Evolutionary conservation across 2,113 vertebrate species (phyloP).

Genomic region (Syrrhaptes paradoxus): DNA sequence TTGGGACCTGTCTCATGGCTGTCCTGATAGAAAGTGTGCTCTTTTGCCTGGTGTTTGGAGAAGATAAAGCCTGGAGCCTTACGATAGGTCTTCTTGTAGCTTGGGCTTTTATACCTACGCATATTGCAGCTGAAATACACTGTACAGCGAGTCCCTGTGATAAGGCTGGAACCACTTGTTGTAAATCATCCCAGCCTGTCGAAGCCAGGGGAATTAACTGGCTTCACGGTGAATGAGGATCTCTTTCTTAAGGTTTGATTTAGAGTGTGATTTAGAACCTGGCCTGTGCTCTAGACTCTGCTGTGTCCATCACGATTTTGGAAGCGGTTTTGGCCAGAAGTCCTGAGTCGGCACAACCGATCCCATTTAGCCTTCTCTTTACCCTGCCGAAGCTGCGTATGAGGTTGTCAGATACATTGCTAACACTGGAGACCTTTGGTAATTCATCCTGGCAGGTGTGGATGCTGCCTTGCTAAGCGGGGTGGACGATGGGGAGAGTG

Average conservation of each 20-base stretch:
- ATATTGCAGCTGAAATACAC: not conserved
- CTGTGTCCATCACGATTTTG: constrained; percentile 21
- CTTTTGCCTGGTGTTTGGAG: not conserved
- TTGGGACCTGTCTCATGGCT: not conserved
- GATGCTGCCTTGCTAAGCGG: not conserved
- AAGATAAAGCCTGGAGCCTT: not conserved
- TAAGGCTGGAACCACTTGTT: not conserved
- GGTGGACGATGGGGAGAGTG: not conserved
- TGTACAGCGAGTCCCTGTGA: not conserved
- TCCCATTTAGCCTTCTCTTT: constrained; percentile 15
- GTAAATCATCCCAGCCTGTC: not conserved
- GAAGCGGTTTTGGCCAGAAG: constrained; percentile 15
- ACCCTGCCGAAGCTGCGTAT: not conserved
- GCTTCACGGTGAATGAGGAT: constrained; percentile 2
- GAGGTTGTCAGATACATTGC: constrained; percentile 17
- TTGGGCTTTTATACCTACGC: not conserved
- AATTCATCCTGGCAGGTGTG: not conserved
- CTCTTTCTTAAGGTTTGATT: constrained; percentile 50
- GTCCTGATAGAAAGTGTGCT: rapidly evolving
- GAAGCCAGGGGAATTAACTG: not conserved
- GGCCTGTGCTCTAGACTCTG: not conserved
- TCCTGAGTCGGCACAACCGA: constrained; percentile 3
- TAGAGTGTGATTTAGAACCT: constrained; percentile 15
- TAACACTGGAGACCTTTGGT: not conserved
- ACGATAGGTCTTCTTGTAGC: not conserved